Conservation (phyloP, 2,797 vertebrate species). For the Bovichtus diacanthus region DNA sequence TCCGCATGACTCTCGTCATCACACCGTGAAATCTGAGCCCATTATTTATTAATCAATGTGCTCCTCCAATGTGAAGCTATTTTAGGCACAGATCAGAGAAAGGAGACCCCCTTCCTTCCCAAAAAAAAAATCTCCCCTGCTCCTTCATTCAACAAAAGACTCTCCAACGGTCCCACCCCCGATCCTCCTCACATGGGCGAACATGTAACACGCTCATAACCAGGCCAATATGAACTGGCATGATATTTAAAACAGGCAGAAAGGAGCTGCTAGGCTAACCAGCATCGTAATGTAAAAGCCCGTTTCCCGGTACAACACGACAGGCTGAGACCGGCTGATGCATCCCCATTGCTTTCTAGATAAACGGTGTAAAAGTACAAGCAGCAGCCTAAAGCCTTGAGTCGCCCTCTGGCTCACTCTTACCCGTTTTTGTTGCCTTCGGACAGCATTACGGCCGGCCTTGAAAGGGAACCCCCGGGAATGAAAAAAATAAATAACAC, state of each 20-base stretch:
- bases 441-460: conserved; percentile 88
- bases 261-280: conserved; percentile 22
- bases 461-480: conserved; percentile 58
- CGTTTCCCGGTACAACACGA: conserved; percentile 5
- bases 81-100: conserved; percentile 46
- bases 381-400: conserved; percentile 61
- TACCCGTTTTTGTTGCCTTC: conserved; percentile 97
- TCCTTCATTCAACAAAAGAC: conserved; percentile 76
- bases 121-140: conserved; percentile 23
- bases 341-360: neutral
- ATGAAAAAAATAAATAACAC: conserved; percentile 30
- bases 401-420: conserved; percentile 80
- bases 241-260: conserved; percentile 32
- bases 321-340: neutral
- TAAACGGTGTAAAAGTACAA: conserved; percentile 38
- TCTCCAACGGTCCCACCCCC: conserved; percentile 68
- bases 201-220: conserved; percentile 53
- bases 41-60: conserved; percentile 67
- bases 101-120: conserved; percentile 19
- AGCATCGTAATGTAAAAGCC: neutral
- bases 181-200: conserved; percentile 76
- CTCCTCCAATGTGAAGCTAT: conserved; percentile 43
- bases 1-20: conserved; percentile 18
- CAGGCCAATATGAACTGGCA: conserved; percentile 65
- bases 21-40: conserved; percentile 39